These are phyloP conservation scores for Cantharis rufa DNA, from an alignment of 2,888 invertebrate genomes.

Conservation along the genomic window DNA sequence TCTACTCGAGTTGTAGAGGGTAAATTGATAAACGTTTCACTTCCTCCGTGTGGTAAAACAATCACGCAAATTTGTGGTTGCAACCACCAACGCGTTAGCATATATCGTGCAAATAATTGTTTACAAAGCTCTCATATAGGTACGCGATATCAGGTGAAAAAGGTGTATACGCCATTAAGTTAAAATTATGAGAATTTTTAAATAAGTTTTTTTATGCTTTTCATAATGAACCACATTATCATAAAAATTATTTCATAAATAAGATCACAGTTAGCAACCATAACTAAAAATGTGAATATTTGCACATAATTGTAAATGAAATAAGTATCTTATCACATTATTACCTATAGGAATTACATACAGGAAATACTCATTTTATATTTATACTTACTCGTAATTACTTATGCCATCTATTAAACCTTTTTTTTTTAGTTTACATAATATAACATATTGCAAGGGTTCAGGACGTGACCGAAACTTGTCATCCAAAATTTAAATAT, in stretches of 20 bases:
- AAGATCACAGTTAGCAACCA: neutral
- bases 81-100: slow-evolving; percentile 42
- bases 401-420: neutral
- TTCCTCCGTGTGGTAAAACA: slow-evolving; percentile 32
- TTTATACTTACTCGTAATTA: neutral
- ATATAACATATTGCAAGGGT: neutral
- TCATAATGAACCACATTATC: neutral
- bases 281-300: neutral
- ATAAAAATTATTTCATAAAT: neutral
- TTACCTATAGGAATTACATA: neutral
- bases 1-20: slow-evolving; percentile 33
- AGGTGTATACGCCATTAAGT: slow-evolving; percentile 30
- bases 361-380: neutral
- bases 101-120: slow-evolving; percentile 47
- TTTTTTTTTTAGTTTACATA: too few species aligned
- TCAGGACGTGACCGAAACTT: too few species aligned
- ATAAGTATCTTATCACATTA: too few species aligned
- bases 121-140: slow-evolving; percentile 38
- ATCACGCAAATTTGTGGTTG: slow-evolving; percentile 48
- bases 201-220: neutral
- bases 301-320: neutral
- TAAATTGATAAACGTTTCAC: slow-evolving; percentile 45
- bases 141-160: slow-evolving; percentile 33
- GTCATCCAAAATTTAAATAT: too few species aligned
- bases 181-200: slow-evolving; percentile 7